Conservation (phyloP, 1,140 invertebrate genomes). For the Hylyphantes graminicola region DNA sequence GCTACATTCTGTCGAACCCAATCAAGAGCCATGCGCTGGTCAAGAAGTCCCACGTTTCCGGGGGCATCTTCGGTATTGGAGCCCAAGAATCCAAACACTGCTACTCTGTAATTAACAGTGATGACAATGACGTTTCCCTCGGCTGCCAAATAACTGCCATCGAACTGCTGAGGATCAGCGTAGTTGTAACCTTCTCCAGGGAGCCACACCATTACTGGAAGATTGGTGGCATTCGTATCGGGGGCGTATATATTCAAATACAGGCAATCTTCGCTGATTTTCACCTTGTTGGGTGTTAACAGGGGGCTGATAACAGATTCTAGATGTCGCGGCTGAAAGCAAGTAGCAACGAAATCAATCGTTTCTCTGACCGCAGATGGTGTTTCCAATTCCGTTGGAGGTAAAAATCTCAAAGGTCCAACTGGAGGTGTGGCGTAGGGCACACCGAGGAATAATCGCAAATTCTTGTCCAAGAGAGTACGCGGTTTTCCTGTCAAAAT, state of each 20-base stretch:
- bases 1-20: slow-evolving; percentile 90
- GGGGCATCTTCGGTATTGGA: slow-evolving; percentile 78
- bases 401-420: slow-evolving; percentile 62
- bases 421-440: slow-evolving; percentile 65
- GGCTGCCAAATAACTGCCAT: slow-evolving; percentile 63
- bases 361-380: slow-evolving; percentile 2
- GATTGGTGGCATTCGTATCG: slow-evolving; percentile 67
- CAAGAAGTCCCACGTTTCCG: slow-evolving; percentile 91
- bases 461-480: not conserved
- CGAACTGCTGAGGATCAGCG: slow-evolving; percentile 64
- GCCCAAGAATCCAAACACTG: slow-evolving; percentile 88
- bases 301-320: slow-evolving; percentile 60
- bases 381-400: slow-evolving; percentile 8
- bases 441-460: slow-evolving; percentile 61
- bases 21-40: slow-evolving; percentile 86
- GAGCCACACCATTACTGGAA: slow-evolving; percentile 64
- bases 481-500: not conserved
- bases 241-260: slow-evolving; percentile 64
- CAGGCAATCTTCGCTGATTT: slow-evolving; percentile 64
- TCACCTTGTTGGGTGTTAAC: slow-evolving; percentile 36
- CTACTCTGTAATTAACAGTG: slow-evolving; percentile 67
- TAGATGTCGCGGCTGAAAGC: slow-evolving; percentile 63
- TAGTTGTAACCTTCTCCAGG: slow-evolving; percentile 65
- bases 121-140: slow-evolving; percentile 66
- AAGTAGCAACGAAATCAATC: slow-evolving; percentile 59